Base-by-base conservation (phyloP, 2,797 vertebrate genomes). In the Onychomys torridus region DNA sequence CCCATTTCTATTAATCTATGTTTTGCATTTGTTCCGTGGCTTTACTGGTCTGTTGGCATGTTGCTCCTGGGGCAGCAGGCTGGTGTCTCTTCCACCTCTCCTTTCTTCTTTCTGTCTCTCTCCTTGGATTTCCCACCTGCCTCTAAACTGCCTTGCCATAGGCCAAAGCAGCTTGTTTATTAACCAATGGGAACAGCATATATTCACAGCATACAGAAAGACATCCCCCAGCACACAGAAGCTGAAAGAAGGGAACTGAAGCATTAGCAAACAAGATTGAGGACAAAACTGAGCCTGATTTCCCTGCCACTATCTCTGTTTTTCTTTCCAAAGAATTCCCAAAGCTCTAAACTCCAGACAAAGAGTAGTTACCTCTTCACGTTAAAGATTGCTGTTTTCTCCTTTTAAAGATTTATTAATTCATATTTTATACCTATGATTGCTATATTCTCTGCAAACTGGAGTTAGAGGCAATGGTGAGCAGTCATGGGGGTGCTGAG, bases 271-370 rank as follows among this genome's bases (percentile, higher is more conserved):
- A 59, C 43, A 37, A 17, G 11, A 34, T 52, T 40, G 2, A 55
- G 25, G 69, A 5, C 61, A 59, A 96, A 94, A 76, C 23, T 69
- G 61, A 95, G 25, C 86, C 40, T 97, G 29, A 32, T 79, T 65
- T 73, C 34, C 83, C 40, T 67, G 12, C 3, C 27, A 5, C 29
- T 69, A 59, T 17, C 29, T 79, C 19, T 8, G 57, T 75, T 25
- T 25, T 52, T 27, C 81, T 16, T 67, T 75, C 77, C 46, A 32
- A 76, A 27, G 37, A 85, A 11, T 81, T 32, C 34, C 9, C 19
- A 10, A 46, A 73, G 17, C 52, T 92, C n/a, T 86, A 57, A 89
- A 79, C 29, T 91, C 40, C 85, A 46, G 29, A 61, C 69, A 43
- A 94, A 25, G 29, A 59, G 21, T n/a, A 37, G 23, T 13, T 73